phyloP scores from a whole-genome alignment of 2,888 invertebrate genomes.

The Stenichneumon culpator region DNA sequence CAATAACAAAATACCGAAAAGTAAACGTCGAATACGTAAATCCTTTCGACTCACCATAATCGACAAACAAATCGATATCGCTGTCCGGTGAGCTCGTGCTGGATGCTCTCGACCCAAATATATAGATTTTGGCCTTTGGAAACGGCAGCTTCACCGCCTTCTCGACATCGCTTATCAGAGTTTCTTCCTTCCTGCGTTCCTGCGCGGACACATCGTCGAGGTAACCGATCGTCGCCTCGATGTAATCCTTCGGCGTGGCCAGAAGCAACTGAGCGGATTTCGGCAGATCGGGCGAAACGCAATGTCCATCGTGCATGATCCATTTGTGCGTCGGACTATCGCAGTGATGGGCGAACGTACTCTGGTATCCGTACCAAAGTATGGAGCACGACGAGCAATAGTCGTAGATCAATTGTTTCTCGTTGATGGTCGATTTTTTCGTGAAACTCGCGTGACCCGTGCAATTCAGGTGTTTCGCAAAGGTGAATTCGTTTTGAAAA shows the following conservation, averaged over 20 bases:
- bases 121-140: conserved; percentile 83
- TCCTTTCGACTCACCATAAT: conserved; percentile 74
- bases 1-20: not conserved
- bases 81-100: conserved; percentile 84
- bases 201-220: conserved; percentile 61
- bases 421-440: not conserved
- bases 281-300: conserved; percentile 31
- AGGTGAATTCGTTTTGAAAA: conserved; percentile 15
- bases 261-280: conserved; percentile 37
- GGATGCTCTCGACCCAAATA: conserved; percentile 88
- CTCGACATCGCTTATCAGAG: conserved; percentile 72
- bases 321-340: conserved; percentile 49
- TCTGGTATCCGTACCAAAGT: conserved; percentile 62
- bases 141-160: conserved; percentile 65
- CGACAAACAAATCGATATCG: conserved; percentile 80
- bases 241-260: conserved; percentile 55
- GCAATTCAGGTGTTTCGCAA: conserved; percentile 53
- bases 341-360: conserved; percentile 56
- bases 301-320: conserved; percentile 26
- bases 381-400: conserved; percentile 63
- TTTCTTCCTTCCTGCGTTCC: conserved; percentile 60
- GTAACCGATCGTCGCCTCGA: conserved; percentile 60
- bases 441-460: not conserved
- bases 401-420: conserved; percentile 52
- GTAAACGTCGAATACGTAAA: not conserved